Conservation (phyloP, 2,888 invertebrate genomes). For the Hyalella azteca region DNA sequence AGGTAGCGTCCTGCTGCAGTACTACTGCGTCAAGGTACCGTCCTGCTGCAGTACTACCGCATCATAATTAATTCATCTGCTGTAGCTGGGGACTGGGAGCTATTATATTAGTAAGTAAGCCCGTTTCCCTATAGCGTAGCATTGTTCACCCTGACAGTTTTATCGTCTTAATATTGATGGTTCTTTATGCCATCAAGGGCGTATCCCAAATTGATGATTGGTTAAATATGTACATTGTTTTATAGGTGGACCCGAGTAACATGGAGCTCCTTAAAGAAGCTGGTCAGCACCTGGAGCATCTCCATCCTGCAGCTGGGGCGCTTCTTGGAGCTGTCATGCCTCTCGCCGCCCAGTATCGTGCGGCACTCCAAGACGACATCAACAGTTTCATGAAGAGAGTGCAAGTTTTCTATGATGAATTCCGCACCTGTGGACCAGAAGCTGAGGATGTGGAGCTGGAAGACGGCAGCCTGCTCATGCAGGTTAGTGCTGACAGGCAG, state of each 20-base stretch:
- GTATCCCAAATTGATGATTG: background rate
- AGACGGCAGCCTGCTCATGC: conserved; percentile 44
- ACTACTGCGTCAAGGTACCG: no score
- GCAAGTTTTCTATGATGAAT: conserved; percentile 33
- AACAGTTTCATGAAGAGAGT: conserved; percentile 35
- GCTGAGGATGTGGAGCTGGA: conserved; percentile 46
- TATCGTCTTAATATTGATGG: no score
- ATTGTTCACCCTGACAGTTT: no score
- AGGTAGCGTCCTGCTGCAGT: no score
- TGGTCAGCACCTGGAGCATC: conserved; percentile 41
- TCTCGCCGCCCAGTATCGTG: conserved; percentile 34
- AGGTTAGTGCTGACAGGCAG: no score
- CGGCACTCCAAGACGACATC: conserved; percentile 40
- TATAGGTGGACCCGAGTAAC: conserved; percentile 13
- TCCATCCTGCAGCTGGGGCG: conserved; percentile 42
- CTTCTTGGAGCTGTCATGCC: conserved; percentile 42
- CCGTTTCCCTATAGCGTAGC: no score
- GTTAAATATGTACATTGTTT: background rate
- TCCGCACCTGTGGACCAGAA: conserved; percentile 46
- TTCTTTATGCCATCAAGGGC: no score
- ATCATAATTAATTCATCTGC: no score
- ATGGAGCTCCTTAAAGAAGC: conserved; percentile 40
- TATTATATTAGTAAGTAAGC: no score
- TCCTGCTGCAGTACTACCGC: no score
- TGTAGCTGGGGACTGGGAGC: no score